Percentiles rank a stretch among this genome's conserved stretches.
These are phyloP conservation scores for Arizona elegans DNA, from an alignment of 2,113 vertebrate species.

Conservation along the genomic window DNA sequence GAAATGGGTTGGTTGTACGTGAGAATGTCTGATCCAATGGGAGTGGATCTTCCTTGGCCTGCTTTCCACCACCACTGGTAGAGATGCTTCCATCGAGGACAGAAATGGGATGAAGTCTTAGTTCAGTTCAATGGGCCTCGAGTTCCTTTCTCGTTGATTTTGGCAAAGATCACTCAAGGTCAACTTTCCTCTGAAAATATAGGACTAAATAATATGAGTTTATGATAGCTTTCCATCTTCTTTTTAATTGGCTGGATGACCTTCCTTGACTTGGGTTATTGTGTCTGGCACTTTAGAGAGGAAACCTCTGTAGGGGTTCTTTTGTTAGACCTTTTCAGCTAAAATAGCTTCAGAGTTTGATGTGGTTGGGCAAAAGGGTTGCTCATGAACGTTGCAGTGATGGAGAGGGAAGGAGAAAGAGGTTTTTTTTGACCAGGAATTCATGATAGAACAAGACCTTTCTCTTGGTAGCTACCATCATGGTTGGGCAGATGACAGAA, in stretches of 20 bases:
- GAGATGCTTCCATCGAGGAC: neutral
- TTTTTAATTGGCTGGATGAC: neutral
- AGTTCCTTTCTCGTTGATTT: neutral
- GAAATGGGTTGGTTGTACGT: constrained; percentile 22
- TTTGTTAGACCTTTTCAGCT: neutral
- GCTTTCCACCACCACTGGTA: neutral
- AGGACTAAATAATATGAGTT: constrained; percentile 45
- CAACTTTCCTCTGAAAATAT: constrained; percentile 50
- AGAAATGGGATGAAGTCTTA: neutral
- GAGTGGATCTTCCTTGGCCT: neutral
- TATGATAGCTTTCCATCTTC: constrained; percentile 39
- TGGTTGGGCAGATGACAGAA: neutral
- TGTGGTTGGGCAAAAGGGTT: neutral
- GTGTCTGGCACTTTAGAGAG: neutral
- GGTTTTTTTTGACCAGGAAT: neutral
- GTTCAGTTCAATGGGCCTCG: neutral
- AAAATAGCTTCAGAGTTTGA: neutral
- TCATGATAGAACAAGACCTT: no score
- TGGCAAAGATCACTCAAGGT: neutral
- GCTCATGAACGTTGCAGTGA: no score
- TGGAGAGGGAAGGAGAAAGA: neutral
- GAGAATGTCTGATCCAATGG: neutral
- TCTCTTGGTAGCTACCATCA: neutral
- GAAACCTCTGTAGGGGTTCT: neutral
- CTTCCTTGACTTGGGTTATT: neutral